Percentiles rank a stretch among this genome's conserved stretches.
Conservation (phyloP, 2,113 vertebrate genomes). For the rat (Rattus norvegicus) region DNA sequence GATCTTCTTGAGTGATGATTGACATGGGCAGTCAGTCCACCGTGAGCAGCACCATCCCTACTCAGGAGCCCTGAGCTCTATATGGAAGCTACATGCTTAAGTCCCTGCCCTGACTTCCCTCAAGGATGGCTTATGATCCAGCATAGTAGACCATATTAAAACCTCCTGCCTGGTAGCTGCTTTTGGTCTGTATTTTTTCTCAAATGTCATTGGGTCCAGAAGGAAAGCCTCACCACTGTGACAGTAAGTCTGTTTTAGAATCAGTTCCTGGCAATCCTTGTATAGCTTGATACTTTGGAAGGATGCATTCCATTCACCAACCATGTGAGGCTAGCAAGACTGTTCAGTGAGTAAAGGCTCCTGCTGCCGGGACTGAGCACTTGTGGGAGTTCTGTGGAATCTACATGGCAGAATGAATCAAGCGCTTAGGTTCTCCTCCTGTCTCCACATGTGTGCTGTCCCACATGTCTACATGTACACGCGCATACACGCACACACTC, state of each 20-base stretch:
- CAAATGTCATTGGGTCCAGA: background rate
- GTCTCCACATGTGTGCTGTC: background rate
- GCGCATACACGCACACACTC: background rate
- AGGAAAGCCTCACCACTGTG: background rate
- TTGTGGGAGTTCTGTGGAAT: too few relatives aligned
- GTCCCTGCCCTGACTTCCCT: background rate
- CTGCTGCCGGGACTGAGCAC: too few relatives aligned
- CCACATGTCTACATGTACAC: background rate
- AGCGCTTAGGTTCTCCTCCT: background rate
- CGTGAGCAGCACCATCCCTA: too few relatives aligned
- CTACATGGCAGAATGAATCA: background rate
- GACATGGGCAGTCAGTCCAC: too few relatives aligned
- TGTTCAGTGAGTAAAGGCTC: background rate
- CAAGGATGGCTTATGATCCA: too few relatives aligned
- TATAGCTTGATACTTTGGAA: background rate
- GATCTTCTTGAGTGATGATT: background rate
- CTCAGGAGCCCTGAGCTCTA: rapidly evolving
- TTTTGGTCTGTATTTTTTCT: background rate
- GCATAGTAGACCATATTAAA: too few relatives aligned
- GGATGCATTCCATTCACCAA: background rate
- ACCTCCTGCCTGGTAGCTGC: too few relatives aligned
- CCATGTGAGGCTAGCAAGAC: background rate
- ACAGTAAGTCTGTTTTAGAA: background rate
- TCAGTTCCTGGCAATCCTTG: background rate
- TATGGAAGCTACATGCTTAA: too few relatives aligned